phyloP scores from a whole-genome alignment of 2,888 invertebrate genomes.

The Calameuta filiformis region DNA sequence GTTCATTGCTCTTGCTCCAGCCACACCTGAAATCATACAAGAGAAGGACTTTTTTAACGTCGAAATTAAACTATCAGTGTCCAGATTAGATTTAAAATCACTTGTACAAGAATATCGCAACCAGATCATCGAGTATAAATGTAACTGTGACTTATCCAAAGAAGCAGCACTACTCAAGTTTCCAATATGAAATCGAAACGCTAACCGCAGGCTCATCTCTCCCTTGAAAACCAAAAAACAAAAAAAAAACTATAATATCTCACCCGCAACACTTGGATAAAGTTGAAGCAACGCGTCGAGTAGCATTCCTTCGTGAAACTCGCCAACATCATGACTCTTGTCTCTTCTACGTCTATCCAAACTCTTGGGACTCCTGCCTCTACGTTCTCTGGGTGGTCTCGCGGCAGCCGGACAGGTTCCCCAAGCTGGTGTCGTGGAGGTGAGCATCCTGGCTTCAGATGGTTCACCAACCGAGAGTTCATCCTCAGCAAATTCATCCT shows the following conservation, averaged over 20 bases:
- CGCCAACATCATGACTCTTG: conserved; percentile 72
- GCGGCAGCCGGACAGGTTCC: conserved; percentile 71
- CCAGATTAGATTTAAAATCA: neutral
- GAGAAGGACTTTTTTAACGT: neutral
- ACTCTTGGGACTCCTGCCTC: conserved; percentile 65
- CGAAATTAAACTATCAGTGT: neutral
- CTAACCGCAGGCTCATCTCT: neutral
- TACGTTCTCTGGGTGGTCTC: conserved; percentile 71
- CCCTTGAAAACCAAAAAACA: neutral
- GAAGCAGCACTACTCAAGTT: neutral
- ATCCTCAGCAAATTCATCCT: conserved; percentile 88
- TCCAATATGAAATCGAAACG: neutral
- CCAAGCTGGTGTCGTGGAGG: conserved; percentile 69
- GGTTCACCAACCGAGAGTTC: conserved; percentile 71
- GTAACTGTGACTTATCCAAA: neutral
- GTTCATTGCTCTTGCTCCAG: conserved; percentile 50
- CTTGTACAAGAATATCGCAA: neutral
- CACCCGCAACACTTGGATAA: conserved; percentile 78
- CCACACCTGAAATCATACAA: conserved; percentile 46
- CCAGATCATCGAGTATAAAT: neutral
- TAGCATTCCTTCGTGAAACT: conserved; percentile 85
- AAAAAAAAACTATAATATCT: conserved; percentile 15
- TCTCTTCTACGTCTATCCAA: conserved; percentile 67
- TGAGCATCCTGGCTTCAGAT: conserved; percentile 65
- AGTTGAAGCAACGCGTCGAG: conserved; percentile 78